A percentile compares a stretch with the other conserved stretches of the same genome.
Evolutionary conservation across 2,797 vertebrate genomes (phyloP).

Genomic region (Leptodactylus fallax): DNA sequence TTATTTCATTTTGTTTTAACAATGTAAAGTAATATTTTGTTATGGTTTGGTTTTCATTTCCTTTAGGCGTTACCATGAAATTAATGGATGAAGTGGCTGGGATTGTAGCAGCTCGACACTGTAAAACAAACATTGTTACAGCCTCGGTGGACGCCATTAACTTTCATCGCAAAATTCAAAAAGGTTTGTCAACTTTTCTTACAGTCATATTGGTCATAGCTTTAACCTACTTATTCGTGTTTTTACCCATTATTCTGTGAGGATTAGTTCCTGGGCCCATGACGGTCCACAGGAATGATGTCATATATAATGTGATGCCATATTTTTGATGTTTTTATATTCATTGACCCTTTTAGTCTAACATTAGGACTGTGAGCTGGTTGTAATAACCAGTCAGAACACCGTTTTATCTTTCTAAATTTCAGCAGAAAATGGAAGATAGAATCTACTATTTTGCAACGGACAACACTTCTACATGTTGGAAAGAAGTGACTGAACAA

Average conservation of each 20-base stretch:
- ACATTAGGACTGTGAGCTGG: too few relatives aligned
- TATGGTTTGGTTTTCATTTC: not conserved
- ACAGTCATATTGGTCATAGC: not conserved
- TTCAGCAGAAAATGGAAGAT: too few relatives aligned
- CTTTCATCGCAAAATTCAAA: conserved; percentile 93
- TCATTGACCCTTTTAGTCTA: too few relatives aligned
- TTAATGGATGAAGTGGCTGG: conserved; percentile 97
- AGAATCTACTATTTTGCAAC: too few relatives aligned
- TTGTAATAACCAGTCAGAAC: too few relatives aligned
- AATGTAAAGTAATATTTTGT: not conserved
- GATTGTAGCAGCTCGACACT: conserved; percentile 90
- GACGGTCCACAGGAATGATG: not conserved
- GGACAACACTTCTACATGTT: too few relatives aligned
- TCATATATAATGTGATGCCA: not conserved
- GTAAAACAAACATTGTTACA: conserved; percentile 94
- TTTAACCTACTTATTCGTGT: not conserved
- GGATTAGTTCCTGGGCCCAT: not conserved
- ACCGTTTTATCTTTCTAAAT: too few relatives aligned
- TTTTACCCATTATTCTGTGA: not conserved
- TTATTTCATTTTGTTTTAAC: not conserved
- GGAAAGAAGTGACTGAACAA: too few relatives aligned
- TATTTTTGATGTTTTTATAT: not conserved
- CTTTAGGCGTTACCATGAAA: conserved; percentile 94
- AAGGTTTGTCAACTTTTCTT: conserved; percentile 76
- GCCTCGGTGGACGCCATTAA: conserved; percentile 95